Percentiles rank a stretch among this genome's conserved stretches.
Evolutionary conservation across 2,888 invertebrate species (phyloP).

Genomic region (Ornithoptera alexandrae): DNA sequence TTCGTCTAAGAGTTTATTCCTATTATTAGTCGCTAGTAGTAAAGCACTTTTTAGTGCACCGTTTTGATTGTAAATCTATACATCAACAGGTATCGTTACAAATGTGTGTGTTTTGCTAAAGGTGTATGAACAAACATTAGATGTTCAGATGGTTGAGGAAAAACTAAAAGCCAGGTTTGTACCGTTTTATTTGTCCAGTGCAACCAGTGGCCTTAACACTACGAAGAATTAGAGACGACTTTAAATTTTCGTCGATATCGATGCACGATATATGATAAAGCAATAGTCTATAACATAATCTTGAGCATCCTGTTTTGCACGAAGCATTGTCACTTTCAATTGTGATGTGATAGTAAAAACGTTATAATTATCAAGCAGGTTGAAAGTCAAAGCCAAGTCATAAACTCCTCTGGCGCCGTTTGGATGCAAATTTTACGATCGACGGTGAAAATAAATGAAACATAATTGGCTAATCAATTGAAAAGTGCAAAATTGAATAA

Average conservation of each 20-base stretch:
- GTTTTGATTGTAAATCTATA: not conserved
- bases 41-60: no score
- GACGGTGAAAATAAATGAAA: slow-evolving; percentile 18
- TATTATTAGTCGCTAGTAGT: no score
- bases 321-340: slow-evolving; percentile 21
- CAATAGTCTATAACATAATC: no score
- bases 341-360: slow-evolving; percentile 14
- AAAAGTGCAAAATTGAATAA: slow-evolving; percentile 24
- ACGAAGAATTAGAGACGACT: slow-evolving; percentile 42
- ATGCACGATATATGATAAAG: not conserved
- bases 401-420: slow-evolving; percentile 14
- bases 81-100: slow-evolving; percentile 21
- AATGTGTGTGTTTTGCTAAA: slow-evolving; percentile 32
- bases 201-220: slow-evolving; percentile 43
- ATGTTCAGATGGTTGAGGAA: slow-evolving; percentile 42
- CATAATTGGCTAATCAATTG: slow-evolving; percentile 26
- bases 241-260: slow-evolving; percentile 34
- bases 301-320: not conserved
- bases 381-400: slow-evolving; percentile 24
- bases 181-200: slow-evolving; percentile 54
- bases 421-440: slow-evolving; percentile 25
- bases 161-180: slow-evolving; percentile 46
- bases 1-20: no score
- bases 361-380: slow-evolving; percentile 20
- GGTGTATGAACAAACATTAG: slow-evolving; percentile 36